Conservation (phyloP, 1,140 invertebrate genomes). For the Eriosoma lanigerum region DNA sequence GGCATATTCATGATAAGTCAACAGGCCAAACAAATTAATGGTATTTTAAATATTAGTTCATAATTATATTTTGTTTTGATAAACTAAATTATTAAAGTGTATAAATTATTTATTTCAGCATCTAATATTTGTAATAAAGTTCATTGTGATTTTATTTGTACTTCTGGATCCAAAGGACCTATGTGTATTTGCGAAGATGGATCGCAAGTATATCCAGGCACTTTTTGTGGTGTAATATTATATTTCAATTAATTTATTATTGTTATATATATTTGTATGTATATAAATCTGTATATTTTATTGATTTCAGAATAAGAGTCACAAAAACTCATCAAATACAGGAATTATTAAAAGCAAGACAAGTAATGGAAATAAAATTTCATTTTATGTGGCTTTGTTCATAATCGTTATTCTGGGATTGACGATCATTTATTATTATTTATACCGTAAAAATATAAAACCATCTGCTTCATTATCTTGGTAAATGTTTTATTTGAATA, state of each 20-base stretch:
- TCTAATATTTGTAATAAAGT: conserved; percentile 50
- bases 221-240: conserved; percentile 45
- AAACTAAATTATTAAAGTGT: background rate
- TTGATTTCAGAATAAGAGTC: background rate
- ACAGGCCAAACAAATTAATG: conserved; percentile 40
- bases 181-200: conserved; percentile 54
- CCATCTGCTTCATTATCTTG: conserved; percentile 5
- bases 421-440: conserved; percentile 17
- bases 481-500: conserved; percentile 18
- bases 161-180: conserved; percentile 27
- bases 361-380: conserved; percentile 4
- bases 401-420: background rate
- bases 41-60: conserved; percentile 15
- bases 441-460: conserved; percentile 26
- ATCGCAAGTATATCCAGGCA: conserved; percentile 45
- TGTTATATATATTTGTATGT: background rate
- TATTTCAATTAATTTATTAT: background rate
- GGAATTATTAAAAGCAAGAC: background rate
- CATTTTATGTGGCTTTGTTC: conserved; percentile 7
- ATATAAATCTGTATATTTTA: background rate
- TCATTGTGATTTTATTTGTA: conserved; percentile 53
- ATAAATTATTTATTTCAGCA: conserved; percentile 23
- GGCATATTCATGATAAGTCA: conserved; percentile 16
- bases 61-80: background rate
- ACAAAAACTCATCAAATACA: background rate